A percentile compares a stretch with the other conserved stretches of the same genome.
These are phyloP conservation scores for Eudasyphora cyanicolor DNA, from an alignment of 2,888 invertebrate genomes.

Conservation along the genomic window DNA sequence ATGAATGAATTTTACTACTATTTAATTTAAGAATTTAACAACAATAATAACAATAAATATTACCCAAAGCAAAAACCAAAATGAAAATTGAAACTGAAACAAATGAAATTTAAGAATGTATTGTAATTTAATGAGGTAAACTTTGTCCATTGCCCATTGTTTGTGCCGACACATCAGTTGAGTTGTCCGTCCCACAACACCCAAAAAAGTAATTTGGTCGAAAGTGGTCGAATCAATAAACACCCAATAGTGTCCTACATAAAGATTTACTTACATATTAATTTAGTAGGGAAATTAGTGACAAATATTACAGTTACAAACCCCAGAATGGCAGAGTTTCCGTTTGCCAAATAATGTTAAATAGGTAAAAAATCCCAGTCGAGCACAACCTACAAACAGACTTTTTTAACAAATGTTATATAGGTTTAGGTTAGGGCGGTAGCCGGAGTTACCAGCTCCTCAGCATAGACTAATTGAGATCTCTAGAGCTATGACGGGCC, in stretches of 20 bases:
- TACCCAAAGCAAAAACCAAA: conserved; percentile 7
- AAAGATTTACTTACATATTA: neutral
- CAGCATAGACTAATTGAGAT: too few relatives aligned
- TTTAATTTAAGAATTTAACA: conserved; percentile 33
- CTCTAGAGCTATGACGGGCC: too few relatives aligned
- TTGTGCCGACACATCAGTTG: conserved; percentile 1
- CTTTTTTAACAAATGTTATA: too few relatives aligned
- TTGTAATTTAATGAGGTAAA: neutral
- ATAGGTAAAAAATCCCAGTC: too few relatives aligned
- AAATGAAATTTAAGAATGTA: conserved; percentile 2
- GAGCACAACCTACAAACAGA: too few relatives aligned
- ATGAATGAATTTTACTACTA: conserved; percentile 49
- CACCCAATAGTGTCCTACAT: too few relatives aligned
- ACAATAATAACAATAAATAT: conserved; percentile 6
- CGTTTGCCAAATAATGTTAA: neutral
- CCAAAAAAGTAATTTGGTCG: neutral
- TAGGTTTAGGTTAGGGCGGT: too few relatives aligned
- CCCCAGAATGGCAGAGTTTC: neutral
- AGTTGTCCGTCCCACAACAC: too few relatives aligned
- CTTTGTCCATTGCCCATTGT: too few relatives aligned
- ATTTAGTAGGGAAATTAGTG: too few relatives aligned
- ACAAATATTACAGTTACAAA: too few relatives aligned
- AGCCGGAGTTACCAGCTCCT: too few relatives aligned
- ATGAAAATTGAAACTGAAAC: conserved; percentile 4
- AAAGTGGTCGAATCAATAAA: neutral